phyloP scores from a whole-genome alignment of 2,888 invertebrate species.

The Autographa gamma region DNA sequence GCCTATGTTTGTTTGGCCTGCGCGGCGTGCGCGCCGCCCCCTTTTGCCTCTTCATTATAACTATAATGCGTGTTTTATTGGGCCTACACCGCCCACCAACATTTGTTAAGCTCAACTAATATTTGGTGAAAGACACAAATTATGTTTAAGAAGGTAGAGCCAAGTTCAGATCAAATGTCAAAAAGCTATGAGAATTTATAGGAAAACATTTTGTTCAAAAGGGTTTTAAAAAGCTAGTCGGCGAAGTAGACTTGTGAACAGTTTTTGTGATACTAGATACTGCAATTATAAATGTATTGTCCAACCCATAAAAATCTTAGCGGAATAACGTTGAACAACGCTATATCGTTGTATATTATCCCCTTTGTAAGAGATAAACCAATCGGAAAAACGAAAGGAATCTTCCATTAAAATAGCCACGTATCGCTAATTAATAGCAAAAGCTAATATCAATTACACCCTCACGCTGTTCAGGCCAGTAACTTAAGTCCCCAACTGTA shows the following conservation, averaged over 20 bases:
- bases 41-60: conserved; percentile 75
- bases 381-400: not conserved
- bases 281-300: not conserved
- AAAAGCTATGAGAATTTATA: not conserved
- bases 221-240: not conserved
- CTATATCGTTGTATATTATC: not conserved
- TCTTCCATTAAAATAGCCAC: conserved; percentile 13
- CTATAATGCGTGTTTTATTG: conserved; percentile 73
- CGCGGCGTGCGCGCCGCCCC: conserved; percentile 66
- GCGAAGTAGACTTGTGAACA: too few species aligned
- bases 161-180: not conserved
- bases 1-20: conserved; percentile 55
- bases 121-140: conserved; percentile 23
- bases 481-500: conserved; percentile 16
- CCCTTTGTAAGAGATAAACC: not conserved
- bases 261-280: not conserved
- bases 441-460: conserved; percentile 14
- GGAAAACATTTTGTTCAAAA: not conserved
- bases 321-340: not conserved
- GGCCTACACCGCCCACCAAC: conserved; percentile 70
- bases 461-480: conserved; percentile 6
- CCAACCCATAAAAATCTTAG: not conserved
- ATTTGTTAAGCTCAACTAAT: conserved; percentile 52
- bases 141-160: conserved; percentile 5
- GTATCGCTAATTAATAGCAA: conserved; percentile 23